Conservation (phyloP, 2,888 invertebrate species). For the Plusia festucae region DNA sequence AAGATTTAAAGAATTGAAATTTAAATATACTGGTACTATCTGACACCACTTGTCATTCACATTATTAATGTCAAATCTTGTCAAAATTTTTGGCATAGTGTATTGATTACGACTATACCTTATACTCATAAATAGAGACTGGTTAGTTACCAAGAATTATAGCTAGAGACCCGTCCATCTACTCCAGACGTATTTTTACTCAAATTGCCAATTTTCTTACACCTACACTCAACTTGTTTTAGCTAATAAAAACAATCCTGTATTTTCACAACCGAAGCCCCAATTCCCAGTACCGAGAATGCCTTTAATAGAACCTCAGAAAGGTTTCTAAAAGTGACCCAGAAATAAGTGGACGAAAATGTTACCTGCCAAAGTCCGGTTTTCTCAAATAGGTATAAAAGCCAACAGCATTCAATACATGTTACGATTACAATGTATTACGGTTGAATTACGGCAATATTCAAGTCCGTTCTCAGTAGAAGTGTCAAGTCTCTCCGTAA, state of each 20-base stretch:
- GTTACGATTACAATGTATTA: slow-evolving; percentile 24
- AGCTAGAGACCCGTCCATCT: too few relatives aligned
- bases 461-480: slow-evolving; percentile 53
- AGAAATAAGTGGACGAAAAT: background rate
- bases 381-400: background rate
- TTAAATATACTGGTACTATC: too few relatives aligned
- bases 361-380: background rate
- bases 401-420: slow-evolving; percentile 11
- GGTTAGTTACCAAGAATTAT: too few relatives aligned
- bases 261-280: background rate
- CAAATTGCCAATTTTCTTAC: background rate
- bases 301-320: background rate
- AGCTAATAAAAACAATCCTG: background rate
- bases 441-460: slow-evolving; percentile 42
- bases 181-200: too few relatives aligned
- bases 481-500: slow-evolving; percentile 66
- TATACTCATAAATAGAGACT: too few relatives aligned
- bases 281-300: background rate
- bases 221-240: background rate
- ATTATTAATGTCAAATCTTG: too few relatives aligned
- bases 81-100: too few relatives aligned
- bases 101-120: too few relatives aligned
- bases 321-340: background rate
- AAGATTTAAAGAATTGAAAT: too few relatives aligned
- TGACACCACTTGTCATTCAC: too few relatives aligned